Evolutionary conservation across 2,888 invertebrate genomes (phyloP).

Genomic region (Mythimna vitellina): DNA sequence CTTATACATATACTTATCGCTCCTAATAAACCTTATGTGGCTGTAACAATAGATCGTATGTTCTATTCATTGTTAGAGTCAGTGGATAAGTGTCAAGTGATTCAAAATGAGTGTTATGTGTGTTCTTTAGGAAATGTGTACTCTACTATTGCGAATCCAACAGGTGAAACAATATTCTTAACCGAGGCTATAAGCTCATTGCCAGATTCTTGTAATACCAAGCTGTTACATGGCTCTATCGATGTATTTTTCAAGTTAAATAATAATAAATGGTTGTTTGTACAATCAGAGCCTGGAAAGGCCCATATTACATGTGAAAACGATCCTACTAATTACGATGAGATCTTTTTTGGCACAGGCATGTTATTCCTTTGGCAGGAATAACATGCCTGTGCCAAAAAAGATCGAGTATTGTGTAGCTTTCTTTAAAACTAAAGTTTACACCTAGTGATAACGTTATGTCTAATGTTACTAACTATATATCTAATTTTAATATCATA

Average conservation of each 20-base stretch:
- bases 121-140: conserved; percentile 11
- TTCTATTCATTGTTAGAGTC: not conserved
- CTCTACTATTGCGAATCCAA: conserved; percentile 1
- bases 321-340: too few relatives aligned
- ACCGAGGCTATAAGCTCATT: conserved; percentile 1
- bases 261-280: too few relatives aligned
- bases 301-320: too few relatives aligned
- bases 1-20: not conserved
- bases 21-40: conserved; percentile 5
- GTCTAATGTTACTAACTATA: too few relatives aligned
- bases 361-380: too few relatives aligned
- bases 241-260: not conserved
- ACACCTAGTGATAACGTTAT: not conserved
- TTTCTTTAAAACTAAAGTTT: conserved; percentile 19
- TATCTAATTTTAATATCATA: conserved; percentile 12
- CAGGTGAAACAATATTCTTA: not conserved
- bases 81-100: conserved; percentile 13
- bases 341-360: too few relatives aligned
- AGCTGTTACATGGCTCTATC: conserved; percentile 9
- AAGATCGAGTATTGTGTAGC: too few relatives aligned
- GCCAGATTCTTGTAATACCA: conserved; percentile 7
- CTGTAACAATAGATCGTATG: too few relatives aligned
- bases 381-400: too few relatives aligned
- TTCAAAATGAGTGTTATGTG: conserved; percentile 9
- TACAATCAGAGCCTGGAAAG: too few relatives aligned